phyloP scores from a whole-genome alignment of 2,113 vertebrate species.

The Chionomys nivalis region DNA sequence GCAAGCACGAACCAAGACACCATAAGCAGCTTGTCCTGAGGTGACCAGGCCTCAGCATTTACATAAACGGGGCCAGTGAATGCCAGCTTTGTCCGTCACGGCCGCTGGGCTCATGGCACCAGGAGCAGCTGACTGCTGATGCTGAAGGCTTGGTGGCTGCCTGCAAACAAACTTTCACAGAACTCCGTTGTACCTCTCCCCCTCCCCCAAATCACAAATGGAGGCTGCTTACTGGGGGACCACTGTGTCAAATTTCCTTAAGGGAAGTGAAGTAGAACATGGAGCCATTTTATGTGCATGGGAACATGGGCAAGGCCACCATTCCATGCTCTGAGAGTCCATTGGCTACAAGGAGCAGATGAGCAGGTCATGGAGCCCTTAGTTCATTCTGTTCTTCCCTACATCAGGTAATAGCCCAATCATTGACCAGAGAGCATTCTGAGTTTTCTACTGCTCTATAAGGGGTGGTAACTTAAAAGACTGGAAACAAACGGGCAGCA shows the following conservation, averaged over 20 bases:
- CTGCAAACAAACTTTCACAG: neutral
- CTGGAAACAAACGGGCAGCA: slow-evolving; percentile 42
- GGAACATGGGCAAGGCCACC: neutral
- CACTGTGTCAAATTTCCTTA: neutral
- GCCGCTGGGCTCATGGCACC: neutral
- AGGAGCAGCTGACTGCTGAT: neutral
- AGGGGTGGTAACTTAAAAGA: slow-evolving; percentile 28
- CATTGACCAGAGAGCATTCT: neutral
- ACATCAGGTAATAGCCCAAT: neutral
- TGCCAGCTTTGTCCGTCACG: neutral
- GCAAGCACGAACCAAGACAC: neutral
- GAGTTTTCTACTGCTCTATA: slow-evolving; percentile 39
- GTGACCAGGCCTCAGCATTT: neutral
- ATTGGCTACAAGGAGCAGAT: neutral
- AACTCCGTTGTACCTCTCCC: neutral
- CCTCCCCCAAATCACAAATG: neutral
- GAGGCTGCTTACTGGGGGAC: neutral
- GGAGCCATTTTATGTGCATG: neutral
- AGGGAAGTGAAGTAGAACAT: neutral
- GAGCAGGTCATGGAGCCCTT: neutral
- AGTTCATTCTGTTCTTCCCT: neutral
- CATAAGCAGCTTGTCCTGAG: neutral
- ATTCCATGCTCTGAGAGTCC: neutral
- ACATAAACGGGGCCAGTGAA: neutral
- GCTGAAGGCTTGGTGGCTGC: neutral